Conservation (phyloP, 2,797 vertebrate genomes). For the Sphaeramia orbicularis region DNA sequence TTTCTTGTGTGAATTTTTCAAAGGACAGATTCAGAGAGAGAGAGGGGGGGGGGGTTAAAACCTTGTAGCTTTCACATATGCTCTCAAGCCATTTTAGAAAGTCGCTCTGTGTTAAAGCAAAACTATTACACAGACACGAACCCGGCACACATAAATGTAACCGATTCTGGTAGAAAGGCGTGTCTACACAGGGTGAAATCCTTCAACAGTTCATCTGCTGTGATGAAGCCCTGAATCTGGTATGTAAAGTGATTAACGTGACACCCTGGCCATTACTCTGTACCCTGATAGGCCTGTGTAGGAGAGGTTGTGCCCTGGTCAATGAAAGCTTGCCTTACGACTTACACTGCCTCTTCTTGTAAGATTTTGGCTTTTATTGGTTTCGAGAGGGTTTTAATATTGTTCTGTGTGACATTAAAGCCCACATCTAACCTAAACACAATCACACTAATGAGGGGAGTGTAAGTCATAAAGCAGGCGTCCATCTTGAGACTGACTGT, state of each 20-base stretch:
- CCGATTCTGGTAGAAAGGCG: constrained; percentile 2
- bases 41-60: constrained; percentile 12
- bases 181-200: neutral
- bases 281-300: constrained; percentile 81
- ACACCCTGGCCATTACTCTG: constrained; percentile 81
- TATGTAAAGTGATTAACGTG: constrained; percentile 84
- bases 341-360: constrained; percentile 71
- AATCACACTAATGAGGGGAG: constrained; percentile 60
- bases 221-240: constrained; percentile 73
- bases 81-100: constrained; percentile 16
- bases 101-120: constrained; percentile 9
- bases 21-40: constrained; percentile 37
- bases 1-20: constrained; percentile 58
- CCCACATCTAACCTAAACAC: constrained; percentile 45
- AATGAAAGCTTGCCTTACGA: constrained; percentile 82
- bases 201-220: constrained; percentile 26
- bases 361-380: constrained; percentile 60
- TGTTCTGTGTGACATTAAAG: constrained; percentile 48
- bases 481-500: constrained; percentile 84
- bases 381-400: constrained; percentile 43
- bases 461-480: constrained; percentile 86
- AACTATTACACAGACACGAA: constrained; percentile 5
- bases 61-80: constrained; percentile 24
- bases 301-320: constrained; percentile 84
- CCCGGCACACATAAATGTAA: constrained; percentile 7